These are phyloP conservation scores for Sebastes goodei DNA, from an alignment of 2,797 vertebrate species.

Conservation along the genomic window DNA sequence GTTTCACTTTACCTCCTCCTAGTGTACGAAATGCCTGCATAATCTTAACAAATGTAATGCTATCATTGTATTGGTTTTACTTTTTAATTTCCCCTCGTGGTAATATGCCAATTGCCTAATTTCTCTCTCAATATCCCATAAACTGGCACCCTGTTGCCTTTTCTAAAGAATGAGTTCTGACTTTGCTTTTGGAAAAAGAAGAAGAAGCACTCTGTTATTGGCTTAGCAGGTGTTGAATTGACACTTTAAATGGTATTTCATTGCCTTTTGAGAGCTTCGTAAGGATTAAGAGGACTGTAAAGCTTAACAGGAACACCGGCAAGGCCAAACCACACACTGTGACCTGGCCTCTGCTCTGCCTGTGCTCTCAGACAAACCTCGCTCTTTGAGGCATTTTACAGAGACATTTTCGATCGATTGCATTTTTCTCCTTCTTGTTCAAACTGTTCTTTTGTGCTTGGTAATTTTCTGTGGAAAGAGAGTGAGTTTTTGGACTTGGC, in stretches of 20 bases:
- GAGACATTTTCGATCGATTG: constrained; percentile 72
- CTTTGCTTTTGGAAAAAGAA: constrained; percentile 14
- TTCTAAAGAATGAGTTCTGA: constrained; percentile 41
- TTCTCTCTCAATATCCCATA: constrained; percentile 40
- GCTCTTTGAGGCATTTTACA: constrained; percentile 65
- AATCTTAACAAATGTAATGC: constrained; percentile 32
- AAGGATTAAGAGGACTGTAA: constrained; percentile 65
- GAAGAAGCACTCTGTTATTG: constrained; percentile 38
- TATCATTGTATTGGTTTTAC: constrained; percentile 29
- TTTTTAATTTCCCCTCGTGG: constrained; percentile 34
- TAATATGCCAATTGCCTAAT: constrained; percentile 56
- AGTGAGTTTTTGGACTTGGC: constrained; percentile 40
- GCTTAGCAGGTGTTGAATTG: constrained; percentile 63
- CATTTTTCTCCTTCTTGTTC: constrained; percentile 65
- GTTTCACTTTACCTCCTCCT: constrained; percentile 28
- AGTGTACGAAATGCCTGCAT: constrained; percentile 28
- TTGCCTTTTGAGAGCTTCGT: constrained; percentile 66
- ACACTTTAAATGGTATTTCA: constrained; percentile 70
- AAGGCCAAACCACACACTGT: constrained; percentile 64
- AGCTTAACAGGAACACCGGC: constrained; percentile 59
- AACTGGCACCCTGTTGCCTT: constrained; percentile 21
- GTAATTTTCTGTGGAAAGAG: constrained; percentile 60
- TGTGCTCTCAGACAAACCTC: constrained; percentile 59
- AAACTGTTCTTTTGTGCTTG: constrained; percentile 70
- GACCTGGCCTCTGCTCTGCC: constrained; percentile 56